Evolutionary conservation across 2,888 invertebrate species (phyloP), one percentile per base, ranked within the genome.

Genomic region (Caradrina clavipalpis): DNA sequence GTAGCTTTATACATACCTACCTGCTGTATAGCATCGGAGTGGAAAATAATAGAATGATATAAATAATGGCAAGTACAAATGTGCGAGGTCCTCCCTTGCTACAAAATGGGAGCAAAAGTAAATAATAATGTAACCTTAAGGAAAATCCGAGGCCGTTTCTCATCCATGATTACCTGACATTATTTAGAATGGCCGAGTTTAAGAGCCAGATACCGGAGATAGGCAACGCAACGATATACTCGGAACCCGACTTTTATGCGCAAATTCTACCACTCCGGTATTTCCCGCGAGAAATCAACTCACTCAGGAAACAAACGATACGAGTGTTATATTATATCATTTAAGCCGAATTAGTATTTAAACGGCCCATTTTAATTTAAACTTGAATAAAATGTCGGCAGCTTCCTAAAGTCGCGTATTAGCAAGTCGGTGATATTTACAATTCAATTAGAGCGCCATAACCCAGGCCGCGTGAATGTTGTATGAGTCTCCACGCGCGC

Each of bases 251-350:
- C 74, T 74, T 86, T 80, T 78, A 84, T 81, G 82, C 65, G 76
- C 66, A 80, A 81, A 76, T 82, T 73, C 72, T 73, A 69, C 73
- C 69, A 69, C 60, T 67, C 69, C 60, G 35, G 45, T 75, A 80
- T 86, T 84, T 87, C 86, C 86, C 86, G 59, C 54, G 87, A 88
- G 87, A 85, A 82, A 85, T 84, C 72, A 83, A 74, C 81, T 57
- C 19, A 65, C 57, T 67, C 59, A 45, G 65, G 50, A 64, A 59
- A 67, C 76, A 61, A 73, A 68, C 60, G 63, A 70, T 62, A 67
- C 75, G 65, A 73, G 76, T 73, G 51, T 64, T 45, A 19, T 17
- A 53, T 55, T 55, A 53, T 19, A 68, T 65, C 60, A 75, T 76
- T 78, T 66, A 76, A 61, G 42, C 62, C 64, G 51, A 64, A 73